phyloP scores from a whole-genome alignment of 2,888 invertebrate species.

The Parthenolecanium corni region DNA sequence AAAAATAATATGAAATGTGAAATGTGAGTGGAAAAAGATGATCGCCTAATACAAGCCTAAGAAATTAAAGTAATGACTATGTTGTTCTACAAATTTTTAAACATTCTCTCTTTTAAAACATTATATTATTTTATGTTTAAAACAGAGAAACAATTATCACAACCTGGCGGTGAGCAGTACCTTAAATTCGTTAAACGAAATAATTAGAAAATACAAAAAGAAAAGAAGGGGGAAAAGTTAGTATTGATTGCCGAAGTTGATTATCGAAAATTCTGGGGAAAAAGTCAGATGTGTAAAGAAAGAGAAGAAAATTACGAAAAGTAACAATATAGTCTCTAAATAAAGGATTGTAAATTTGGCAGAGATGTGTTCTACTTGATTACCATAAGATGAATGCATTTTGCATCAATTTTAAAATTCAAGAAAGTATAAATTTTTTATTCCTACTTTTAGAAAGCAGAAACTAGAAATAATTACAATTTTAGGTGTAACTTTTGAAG shows the following conservation, averaged over 20 bases:
- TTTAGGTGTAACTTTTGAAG: no score
- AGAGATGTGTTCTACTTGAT: background rate
- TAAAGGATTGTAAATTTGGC: background rate
- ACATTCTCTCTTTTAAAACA: background rate
- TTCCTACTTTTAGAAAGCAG: no score
- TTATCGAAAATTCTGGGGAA: constrained; percentile 1
- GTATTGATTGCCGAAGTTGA: constrained; percentile 21
- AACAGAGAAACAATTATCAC: constrained; percentile 12
- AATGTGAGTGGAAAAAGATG: constrained; percentile 3
- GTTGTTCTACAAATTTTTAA: background rate
- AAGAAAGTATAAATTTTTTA: no score
- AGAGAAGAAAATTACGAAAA: background rate
- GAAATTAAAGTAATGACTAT: constrained; percentile 5
- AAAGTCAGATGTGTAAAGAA: background rate
- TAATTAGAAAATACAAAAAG: constrained; percentile 8
- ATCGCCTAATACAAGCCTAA: constrained; percentile 3
- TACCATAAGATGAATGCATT: background rate
- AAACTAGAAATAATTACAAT: no score
- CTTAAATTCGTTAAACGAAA: constrained; percentile 2
- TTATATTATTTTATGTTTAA: background rate
- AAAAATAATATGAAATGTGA: constrained; percentile 1
- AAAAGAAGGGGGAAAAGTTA: background rate
- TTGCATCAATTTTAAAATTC: background rate
- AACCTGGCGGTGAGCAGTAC: constrained; percentile 26
- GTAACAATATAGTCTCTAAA: background rate